Evolutionary conservation across 2,888 invertebrate species (phyloP).

Genomic region (Brachypalpus laphriformis): DNA sequence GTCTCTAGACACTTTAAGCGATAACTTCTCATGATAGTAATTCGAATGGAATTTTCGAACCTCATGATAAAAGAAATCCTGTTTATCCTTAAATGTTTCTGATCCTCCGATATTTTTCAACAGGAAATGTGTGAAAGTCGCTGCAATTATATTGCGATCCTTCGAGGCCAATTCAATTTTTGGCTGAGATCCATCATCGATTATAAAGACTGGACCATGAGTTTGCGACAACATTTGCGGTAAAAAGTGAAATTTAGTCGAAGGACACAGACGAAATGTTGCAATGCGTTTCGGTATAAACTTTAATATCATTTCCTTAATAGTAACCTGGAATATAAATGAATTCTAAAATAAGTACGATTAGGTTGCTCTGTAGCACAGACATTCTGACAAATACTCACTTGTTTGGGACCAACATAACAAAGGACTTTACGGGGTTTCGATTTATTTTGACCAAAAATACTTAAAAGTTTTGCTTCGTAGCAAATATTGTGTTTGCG

Average conservation of each 20-base stretch:
- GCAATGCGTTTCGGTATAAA: slow-evolving; percentile 96
- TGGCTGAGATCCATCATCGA: slow-evolving; percentile 96
- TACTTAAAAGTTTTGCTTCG: slow-evolving; percentile 90
- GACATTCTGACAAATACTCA: slow-evolving; percentile 76
- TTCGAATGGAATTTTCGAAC: slow-evolving; percentile 93
- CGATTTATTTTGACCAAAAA: slow-evolving; percentile 83
- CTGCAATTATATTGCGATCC: slow-evolving; percentile 95
- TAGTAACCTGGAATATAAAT: slow-evolving; percentile 86
- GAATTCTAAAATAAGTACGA: slow-evolving; percentile 78
- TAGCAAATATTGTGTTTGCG: slow-evolving; percentile 94
- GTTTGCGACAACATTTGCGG: slow-evolving; percentile 82
- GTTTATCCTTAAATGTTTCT: slow-evolving; percentile 94
- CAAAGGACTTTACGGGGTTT: slow-evolving; percentile 95
- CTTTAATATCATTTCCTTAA: slow-evolving; percentile 96
- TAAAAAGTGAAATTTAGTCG: slow-evolving; percentile 92
- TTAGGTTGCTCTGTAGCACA: slow-evolving; percentile 50
- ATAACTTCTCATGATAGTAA: slow-evolving; percentile 92
- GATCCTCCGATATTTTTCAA: slow-evolving; percentile 97
- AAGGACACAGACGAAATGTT: slow-evolving; percentile 95
- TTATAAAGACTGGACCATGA: slow-evolving; percentile 87
- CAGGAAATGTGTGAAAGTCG: slow-evolving; percentile 95
- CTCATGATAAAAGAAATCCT: slow-evolving; percentile 91
- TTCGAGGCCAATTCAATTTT: slow-evolving; percentile 91
- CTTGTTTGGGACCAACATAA: slow-evolving; percentile 95
- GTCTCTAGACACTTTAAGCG: slow-evolving; percentile 91